A percentile compares a stretch with the other conserved stretches of the same genome.
Conservation (phyloP, 2,888 invertebrate genomes). For the Coelinius sp. region DNA sequence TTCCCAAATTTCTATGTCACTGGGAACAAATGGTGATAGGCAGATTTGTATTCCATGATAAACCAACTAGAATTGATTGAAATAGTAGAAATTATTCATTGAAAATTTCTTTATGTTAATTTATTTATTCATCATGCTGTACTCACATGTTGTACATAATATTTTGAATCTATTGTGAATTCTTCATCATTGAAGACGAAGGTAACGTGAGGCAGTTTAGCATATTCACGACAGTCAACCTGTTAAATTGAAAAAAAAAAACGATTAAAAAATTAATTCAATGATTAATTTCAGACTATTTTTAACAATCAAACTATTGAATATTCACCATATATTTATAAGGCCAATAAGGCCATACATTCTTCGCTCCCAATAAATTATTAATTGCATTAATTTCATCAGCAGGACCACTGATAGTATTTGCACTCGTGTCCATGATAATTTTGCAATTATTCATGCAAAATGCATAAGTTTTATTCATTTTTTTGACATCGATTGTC, state of each 20-base stretch:
- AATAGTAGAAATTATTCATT: slow-evolving; percentile 27
- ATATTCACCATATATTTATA: slow-evolving; percentile 53
- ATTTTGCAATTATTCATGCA: slow-evolving; percentile 67
- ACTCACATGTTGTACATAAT: slow-evolving; percentile 74
- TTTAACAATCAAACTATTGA: not conserved
- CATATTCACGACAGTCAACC: slow-evolving; percentile 76
- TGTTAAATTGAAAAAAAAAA: slow-evolving; percentile 49
- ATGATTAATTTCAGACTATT: not conserved
- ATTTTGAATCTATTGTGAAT: slow-evolving; percentile 75
- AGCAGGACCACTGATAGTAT: slow-evolving; percentile 69
- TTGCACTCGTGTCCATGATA: slow-evolving; percentile 70
- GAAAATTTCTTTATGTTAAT: not conserved
- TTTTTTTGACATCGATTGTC: slow-evolving; percentile 42
- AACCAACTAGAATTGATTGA: slow-evolving; percentile 64
- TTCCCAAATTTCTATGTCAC: slow-evolving; percentile 63
- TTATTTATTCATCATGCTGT: not conserved
- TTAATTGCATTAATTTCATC: slow-evolving; percentile 68
- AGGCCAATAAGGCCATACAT: slow-evolving; percentile 45
- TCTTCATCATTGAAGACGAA: slow-evolving; percentile 75
- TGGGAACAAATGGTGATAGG: slow-evolving; percentile 69
- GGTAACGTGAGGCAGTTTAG: slow-evolving; percentile 75
- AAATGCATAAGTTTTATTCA: slow-evolving; percentile 55
- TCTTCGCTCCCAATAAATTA: slow-evolving; percentile 64
- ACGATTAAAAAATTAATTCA: not conserved
- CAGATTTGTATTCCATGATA: slow-evolving; percentile 65